phyloP scores from a whole-genome alignment of 2,888 invertebrate genomes.

The Norana najaformis region DNA sequence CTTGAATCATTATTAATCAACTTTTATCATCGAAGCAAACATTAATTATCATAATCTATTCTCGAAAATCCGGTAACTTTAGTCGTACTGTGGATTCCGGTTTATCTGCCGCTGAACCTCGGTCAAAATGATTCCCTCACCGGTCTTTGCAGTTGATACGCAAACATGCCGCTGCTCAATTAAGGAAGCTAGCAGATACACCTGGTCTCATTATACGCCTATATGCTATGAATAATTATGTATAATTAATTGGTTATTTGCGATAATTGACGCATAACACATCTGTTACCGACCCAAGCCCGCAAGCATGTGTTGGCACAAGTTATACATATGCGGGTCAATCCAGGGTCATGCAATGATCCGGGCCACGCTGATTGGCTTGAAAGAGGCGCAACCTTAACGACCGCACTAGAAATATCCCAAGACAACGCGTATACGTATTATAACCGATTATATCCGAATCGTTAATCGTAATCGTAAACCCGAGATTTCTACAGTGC shows the following conservation, averaged over 20 bases:
- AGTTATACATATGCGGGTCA: background rate
- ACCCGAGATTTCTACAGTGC: too few species aligned
- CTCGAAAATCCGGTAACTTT: background rate
- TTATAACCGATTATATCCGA: too few species aligned
- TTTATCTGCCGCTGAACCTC: background rate
- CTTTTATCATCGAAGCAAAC: background rate
- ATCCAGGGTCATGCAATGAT: background rate
- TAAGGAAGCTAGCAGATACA: background rate
- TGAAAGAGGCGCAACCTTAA: background rate
- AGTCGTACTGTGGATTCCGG: background rate
- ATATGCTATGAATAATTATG: background rate
- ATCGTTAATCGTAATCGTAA: too few species aligned
- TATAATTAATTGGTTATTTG: background rate
- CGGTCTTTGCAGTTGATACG: background rate
- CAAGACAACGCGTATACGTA: background rate
- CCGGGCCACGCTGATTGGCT: background rate
- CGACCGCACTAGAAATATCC: background rate
- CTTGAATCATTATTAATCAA: background rate
- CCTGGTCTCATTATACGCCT: background rate
- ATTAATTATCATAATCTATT: background rate
- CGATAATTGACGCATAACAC: background rate
- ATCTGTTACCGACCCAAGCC: background rate
- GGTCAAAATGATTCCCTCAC: background rate
- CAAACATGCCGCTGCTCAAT: background rate
- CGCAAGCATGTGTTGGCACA: background rate